Evolutionary conservation across 2,888 invertebrate species (phyloP).

Genomic region (Morpho achilles): DNA sequence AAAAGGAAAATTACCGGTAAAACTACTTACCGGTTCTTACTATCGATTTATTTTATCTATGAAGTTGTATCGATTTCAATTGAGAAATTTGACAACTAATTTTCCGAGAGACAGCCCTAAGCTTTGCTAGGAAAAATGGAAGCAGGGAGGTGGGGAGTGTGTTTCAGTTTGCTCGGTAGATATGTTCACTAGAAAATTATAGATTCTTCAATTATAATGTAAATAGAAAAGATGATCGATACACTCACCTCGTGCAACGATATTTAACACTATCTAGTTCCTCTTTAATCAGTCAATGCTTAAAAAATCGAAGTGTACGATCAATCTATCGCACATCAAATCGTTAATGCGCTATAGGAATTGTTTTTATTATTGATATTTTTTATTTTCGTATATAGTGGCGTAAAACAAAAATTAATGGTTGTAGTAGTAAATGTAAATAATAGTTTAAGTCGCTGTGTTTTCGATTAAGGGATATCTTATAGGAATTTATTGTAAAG

Average conservation of each 20-base stretch:
- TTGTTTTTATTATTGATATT: conserved; percentile 55
- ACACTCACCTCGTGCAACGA: conserved; percentile 35
- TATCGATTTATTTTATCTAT: no score
- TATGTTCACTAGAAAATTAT: conserved; percentile 40
- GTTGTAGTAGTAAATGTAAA: conserved; percentile 6
- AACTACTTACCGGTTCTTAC: no score
- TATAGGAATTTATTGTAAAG: conserved; percentile 6
- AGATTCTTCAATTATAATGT: conserved; percentile 47
- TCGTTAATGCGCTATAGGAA: conserved; percentile 42
- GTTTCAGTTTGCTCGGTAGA: conserved; percentile 39
- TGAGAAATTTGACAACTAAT: no score
- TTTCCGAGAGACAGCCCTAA: no score
- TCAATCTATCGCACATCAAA: conserved; percentile 16
- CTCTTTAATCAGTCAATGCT: conserved; percentile 17
- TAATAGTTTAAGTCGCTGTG: conserved; percentile 5
- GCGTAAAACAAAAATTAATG: conserved; percentile 21
- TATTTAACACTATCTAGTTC: conserved; percentile 31
- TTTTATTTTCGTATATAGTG: conserved; percentile 31
- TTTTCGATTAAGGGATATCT: conserved; percentile 11
- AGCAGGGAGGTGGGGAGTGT: conserved; percentile 38
- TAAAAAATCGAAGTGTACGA: conserved; percentile 8
- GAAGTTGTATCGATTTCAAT: no score
- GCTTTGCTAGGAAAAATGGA: conserved; percentile 29
- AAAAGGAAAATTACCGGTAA: no score
- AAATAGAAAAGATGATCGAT: conserved; percentile 36